These are phyloP conservation scores for Anthrax anthrax DNA, from an alignment of 2,888 invertebrate species.

Conservation along the genomic window DNA sequence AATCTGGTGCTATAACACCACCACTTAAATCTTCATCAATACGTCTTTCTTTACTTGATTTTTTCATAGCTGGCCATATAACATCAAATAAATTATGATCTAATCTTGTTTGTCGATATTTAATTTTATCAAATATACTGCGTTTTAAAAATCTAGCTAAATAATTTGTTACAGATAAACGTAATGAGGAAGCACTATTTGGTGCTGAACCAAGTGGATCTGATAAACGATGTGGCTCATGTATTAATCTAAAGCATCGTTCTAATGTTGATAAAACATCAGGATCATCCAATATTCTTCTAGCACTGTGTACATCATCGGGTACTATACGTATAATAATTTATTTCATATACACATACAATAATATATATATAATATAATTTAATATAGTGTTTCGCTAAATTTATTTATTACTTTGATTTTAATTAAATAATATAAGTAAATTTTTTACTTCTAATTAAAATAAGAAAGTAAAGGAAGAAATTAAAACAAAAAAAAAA, in stretches of 20 bases:
- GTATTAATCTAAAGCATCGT: conserved; percentile 56
- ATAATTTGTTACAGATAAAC: conserved; percentile 40
- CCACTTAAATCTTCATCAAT: conserved; percentile 58
- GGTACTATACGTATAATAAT: conserved; percentile 50
- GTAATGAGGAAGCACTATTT: conserved; percentile 44
- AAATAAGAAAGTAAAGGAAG: no score
- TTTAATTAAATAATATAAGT: no score
- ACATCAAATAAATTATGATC: conserved; percentile 81
- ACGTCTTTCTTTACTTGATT: conserved; percentile 43
- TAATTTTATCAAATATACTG: conserved; percentile 57
- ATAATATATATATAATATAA: background rate
- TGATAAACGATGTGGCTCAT: conserved; percentile 35
- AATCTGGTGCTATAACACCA: conserved; percentile 71
- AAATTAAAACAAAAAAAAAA: no score
- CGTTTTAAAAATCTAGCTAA: conserved; percentile 62
- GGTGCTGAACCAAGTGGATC: conserved; percentile 24
- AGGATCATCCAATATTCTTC: conserved; percentile 52
- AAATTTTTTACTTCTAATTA: no score
- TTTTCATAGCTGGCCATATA: conserved; percentile 78
- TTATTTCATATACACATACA: background rate
- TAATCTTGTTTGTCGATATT: conserved; percentile 59
- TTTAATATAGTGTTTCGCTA: no score
- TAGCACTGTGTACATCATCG: conserved; percentile 57
- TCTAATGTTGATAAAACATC: conserved; percentile 60
- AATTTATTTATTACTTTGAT: no score